Base-by-base conservation (phyloP, 2,797 vertebrate genomes). In the Decapterus maruadsi region DNA sequence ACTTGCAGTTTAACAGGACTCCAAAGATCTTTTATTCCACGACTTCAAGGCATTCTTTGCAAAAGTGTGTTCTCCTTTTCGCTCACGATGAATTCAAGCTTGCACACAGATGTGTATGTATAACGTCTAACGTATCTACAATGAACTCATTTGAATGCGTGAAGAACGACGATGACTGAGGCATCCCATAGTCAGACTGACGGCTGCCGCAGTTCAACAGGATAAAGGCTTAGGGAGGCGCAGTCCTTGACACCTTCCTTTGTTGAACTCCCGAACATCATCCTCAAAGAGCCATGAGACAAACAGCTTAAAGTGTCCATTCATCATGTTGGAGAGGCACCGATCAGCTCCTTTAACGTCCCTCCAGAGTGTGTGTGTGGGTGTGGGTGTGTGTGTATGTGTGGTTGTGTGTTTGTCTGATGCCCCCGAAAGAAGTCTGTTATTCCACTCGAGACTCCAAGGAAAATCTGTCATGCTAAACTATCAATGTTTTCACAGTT, bases 401-500 rank as follows among this genome's bases (percentile, higher is more conserved):
- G 20, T 43, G 58, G 31, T 34, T 63, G 50, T 22, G 29, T 61
- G 65, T 68, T 36, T 67, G 72, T 84, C 53, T 82, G 90, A 84
- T 85, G 83, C 81, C 89, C 78, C 73, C 40, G n/a, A 43, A 71
- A 80, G 51, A 86, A 87, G 82, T 88, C 77, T 13, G 46, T 89
- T 73, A 82, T 75, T 89, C 88, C 83, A 86, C 86, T 73, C 59
- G 43, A 85, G 76, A 73, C 65, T 86, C 83, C 82, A 85, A 76
- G 78, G 38, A 82, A 88, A 80, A 86, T 89, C 83, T 62, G 84
- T 80, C 86, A 90, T 89, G 87, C 87, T 85, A 84, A 88, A 81
- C 84, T 85, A 85, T 90, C 87, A 88, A 67, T 82, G 82, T 90
- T 92, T 88, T 93, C 92, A 93, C 92, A 94, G 91, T 91, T 90